A percentile compares a stretch with the other conserved stretches of the same genome.
These are phyloP conservation scores for Ophion costatus DNA, from an alignment of 2,888 invertebrate species.

Conservation along the genomic window DNA sequence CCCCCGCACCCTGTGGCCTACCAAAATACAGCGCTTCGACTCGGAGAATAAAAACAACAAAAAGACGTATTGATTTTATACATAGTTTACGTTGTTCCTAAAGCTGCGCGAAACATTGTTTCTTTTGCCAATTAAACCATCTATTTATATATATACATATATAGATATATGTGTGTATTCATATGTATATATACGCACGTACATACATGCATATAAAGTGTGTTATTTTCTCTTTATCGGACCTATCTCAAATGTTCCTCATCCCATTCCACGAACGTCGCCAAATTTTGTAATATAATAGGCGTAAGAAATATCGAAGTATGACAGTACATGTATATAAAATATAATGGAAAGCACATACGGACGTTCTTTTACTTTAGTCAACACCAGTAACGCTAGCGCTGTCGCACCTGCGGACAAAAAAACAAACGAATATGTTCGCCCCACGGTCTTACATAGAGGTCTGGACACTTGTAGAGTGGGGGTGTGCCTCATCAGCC, in stretches of 20 bases:
- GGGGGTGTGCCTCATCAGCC: too few relatives aligned
- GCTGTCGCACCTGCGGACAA: background rate
- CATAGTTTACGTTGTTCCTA: constrained; percentile 81
- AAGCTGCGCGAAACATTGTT: constrained; percentile 79
- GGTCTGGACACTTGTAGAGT: too few relatives aligned
- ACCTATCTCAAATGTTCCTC: background rate
- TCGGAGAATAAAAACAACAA: constrained; percentile 46
- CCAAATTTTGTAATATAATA: background rate
- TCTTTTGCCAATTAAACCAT: constrained; percentile 80
- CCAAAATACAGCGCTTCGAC: constrained; percentile 46
- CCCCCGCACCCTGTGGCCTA: background rate
- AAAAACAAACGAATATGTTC: too few relatives aligned
- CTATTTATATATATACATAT: constrained; percentile 71
- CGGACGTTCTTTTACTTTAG: background rate
- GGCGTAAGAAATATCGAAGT: background rate
- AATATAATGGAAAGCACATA: background rate
- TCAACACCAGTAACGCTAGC: background rate
- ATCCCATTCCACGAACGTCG: background rate
- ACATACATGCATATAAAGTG: constrained; percentile 70
- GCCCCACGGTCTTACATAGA: too few relatives aligned
- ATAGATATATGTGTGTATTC: constrained; percentile 65
- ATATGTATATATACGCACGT: constrained; percentile 67
- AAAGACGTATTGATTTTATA: constrained; percentile 72
- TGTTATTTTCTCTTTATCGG: constrained; percentile 17
- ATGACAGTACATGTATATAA: background rate